phyloP scores from a whole-genome alignment of 2,888 invertebrate genomes.

The Choristoneura rosaceana region DNA sequence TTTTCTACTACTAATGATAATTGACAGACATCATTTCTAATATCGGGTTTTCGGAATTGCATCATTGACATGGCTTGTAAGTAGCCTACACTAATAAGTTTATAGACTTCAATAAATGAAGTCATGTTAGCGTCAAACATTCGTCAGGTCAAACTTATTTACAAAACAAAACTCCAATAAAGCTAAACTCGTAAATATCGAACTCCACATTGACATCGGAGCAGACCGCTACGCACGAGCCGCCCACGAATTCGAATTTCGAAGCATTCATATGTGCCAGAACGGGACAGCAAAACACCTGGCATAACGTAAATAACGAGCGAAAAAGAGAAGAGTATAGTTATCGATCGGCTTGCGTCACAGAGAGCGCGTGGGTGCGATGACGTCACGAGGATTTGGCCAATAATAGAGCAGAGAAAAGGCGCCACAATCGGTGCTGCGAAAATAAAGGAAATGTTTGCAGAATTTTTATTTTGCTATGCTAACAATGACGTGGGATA shows the following conservation, averaged over 20 bases:
- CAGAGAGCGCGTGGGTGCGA: constrained; percentile 79
- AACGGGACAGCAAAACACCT: constrained; percentile 53
- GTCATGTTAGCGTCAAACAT: constrained; percentile 14
- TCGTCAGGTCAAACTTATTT: constrained; percentile 57
- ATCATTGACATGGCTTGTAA: background rate
- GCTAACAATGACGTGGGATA: constrained; percentile 18
- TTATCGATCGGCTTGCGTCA: constrained; percentile 84
- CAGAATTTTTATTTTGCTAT: constrained; percentile 41
- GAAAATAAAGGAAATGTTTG: constrained; percentile 57
- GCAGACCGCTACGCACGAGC: constrained; percentile 70
- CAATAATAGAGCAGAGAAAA: constrained; percentile 71
- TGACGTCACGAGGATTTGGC: constrained; percentile 77
- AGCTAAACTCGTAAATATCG: constrained; percentile 62
- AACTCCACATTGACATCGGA: constrained; percentile 59
- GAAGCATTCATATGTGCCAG: constrained; percentile 74
- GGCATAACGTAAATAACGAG: constrained; percentile 39
- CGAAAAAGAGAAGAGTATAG: constrained; percentile 57
- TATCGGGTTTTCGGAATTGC: background rate
- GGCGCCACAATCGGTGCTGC: constrained; percentile 72
- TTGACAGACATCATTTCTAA: too few species aligned
- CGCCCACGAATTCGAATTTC: constrained; percentile 79
- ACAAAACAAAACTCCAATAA: constrained; percentile 69
- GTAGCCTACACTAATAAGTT: too few species aligned
- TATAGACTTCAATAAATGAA: background rate
- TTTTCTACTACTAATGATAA: too few species aligned